These are phyloP conservation scores for Pseudotriccus pelzelni DNA, from an alignment of 2,797 vertebrate genomes.

Conservation along the genomic window DNA sequence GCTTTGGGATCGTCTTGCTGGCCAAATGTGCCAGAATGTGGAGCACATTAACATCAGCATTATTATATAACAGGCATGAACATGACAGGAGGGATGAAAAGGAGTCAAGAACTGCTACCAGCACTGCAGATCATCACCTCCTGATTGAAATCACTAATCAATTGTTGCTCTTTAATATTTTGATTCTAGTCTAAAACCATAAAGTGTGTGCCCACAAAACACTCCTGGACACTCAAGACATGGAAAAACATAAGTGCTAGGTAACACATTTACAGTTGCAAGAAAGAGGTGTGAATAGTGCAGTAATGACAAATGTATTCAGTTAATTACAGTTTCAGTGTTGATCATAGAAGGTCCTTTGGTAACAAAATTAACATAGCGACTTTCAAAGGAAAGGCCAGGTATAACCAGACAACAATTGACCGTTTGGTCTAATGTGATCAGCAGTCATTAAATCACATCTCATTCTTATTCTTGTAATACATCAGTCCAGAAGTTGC, in stretches of 20 bases:
- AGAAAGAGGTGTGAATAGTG: conserved; percentile 16
- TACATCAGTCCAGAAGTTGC: background rate
- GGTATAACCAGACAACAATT: background rate
- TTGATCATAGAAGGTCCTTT: conserved; percentile 12
- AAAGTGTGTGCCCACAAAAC: background rate
- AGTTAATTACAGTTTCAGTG: conserved; percentile 32
- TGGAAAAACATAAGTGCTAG: background rate
- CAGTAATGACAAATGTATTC: conserved; percentile 1
- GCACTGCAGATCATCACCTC: background rate
- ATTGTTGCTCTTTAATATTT: background rate
- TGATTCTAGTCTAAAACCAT: background rate
- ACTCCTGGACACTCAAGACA: background rate
- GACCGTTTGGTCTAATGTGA: background rate
- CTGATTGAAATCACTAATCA: background rate
- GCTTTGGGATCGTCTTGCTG: background rate
- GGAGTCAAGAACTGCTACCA: background rate
- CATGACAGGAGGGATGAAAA: background rate
- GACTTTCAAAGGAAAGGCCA: conserved; percentile 15
- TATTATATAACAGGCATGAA: background rate
- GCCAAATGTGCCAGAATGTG: background rate
- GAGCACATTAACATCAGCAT: background rate
- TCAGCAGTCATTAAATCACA: background rate
- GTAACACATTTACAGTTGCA: background rate
- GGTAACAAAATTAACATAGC: background rate
- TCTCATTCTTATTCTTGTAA: background rate